Evolutionary conservation across 1,140 invertebrate species (phyloP).

Genomic region (Heterodera schachtii): DNA sequence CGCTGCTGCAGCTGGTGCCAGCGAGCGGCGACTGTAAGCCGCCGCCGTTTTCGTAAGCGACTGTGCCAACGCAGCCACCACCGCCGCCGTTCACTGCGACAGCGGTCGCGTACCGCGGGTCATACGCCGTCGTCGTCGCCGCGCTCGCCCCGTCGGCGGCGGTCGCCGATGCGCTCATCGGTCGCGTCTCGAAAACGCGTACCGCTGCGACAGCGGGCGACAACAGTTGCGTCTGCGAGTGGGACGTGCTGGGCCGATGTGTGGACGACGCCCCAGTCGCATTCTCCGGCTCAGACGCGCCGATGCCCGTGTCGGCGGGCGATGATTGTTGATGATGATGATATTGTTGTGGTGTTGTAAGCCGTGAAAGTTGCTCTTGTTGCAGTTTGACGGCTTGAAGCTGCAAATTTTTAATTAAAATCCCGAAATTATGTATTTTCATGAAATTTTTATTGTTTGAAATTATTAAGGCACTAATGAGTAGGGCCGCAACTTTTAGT

Average conservation of each 20-base stretch:
- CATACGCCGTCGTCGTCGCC: neutral
- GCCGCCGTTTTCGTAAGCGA: neutral
- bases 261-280: constrained; percentile 12
- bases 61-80: neutral
- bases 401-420: constrained; percentile 28
- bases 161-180: constrained; percentile 43
- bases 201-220: constrained; percentile 21
- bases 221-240: constrained; percentile 6
- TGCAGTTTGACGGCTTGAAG: constrained; percentile 56
- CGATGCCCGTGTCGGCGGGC: constrained; percentile 5
- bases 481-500: no score
- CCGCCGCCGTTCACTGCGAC: neutral
- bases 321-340: constrained; percentile 19
- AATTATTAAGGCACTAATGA: no score
- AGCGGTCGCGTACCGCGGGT: neutral
- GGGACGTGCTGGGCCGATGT: neutral
- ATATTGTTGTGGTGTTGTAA: constrained; percentile 18
- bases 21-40: neutral
- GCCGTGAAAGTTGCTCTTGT: constrained; percentile 43
- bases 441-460: no score
- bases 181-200: constrained; percentile 59
- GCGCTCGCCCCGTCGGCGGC: constrained; percentile 38
- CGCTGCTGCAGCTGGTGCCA: neutral
- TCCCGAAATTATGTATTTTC: neutral
- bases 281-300: neutral